A percentile compares a stretch with the other conserved stretches of the same genome.
Evolutionary conservation across 2,888 invertebrate species (phyloP).

Genomic region (Eubasilissa splendida): DNA sequence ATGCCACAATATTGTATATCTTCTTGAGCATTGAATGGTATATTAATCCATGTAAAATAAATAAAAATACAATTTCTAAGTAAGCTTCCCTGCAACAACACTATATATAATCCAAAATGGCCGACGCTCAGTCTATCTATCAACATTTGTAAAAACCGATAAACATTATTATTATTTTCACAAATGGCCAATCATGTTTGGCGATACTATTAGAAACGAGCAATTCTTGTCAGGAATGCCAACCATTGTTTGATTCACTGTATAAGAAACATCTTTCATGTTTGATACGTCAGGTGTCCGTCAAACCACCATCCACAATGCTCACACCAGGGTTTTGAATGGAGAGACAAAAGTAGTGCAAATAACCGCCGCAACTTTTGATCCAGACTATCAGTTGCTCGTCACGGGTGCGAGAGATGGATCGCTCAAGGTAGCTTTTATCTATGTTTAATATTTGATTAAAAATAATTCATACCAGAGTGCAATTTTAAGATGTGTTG

Average conservation of each 20-base stretch:
- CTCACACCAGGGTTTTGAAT: constrained; percentile 78
- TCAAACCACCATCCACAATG: constrained; percentile 76
- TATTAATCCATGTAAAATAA: no score
- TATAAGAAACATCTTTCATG: no score
- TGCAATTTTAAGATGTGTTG: no score
- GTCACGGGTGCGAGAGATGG: constrained; percentile 87
- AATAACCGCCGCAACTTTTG: constrained; percentile 85
- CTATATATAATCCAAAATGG: no score
- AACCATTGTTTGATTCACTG: neutral
- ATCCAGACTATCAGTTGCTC: constrained; percentile 81
- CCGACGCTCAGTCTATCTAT: no score
- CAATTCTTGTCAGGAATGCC: neutral
- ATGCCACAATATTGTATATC: no score
- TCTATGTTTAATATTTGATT: neutral
- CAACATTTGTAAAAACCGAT: no score
- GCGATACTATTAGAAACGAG: neutral
- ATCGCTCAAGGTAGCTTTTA: constrained; percentile 73
- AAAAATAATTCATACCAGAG: neutral
- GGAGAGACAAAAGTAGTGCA: constrained; percentile 80
- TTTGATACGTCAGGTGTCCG: constrained; percentile 33
- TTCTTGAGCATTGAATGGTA: no score
- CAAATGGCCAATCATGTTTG: no score
- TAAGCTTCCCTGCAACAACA: no score
- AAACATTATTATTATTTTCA: no score
- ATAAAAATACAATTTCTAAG: no score